Conservation (phyloP, 2,113 vertebrate genomes). For the Promerops cafer region DNA sequence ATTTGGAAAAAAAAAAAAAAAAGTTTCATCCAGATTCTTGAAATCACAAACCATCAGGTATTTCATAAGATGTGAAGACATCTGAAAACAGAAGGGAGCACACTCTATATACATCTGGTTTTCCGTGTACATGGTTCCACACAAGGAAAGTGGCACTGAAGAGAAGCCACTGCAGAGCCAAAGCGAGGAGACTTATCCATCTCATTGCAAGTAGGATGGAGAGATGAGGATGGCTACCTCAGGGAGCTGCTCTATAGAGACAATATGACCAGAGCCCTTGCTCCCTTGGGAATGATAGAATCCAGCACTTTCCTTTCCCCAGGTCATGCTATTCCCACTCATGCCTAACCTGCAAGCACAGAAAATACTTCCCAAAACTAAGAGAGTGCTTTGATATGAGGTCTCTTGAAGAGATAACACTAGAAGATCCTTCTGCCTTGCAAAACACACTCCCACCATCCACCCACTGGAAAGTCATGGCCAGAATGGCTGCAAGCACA, state of each 20-base stretch:
- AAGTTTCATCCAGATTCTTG: background rate
- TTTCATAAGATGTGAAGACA: background rate
- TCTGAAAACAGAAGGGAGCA: background rate
- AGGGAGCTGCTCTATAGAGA: background rate
- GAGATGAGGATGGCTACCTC: background rate
- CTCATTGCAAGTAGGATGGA: background rate
- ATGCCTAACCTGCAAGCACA: background rate
- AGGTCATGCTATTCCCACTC: background rate
- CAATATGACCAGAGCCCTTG: background rate
- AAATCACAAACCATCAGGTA: background rate
- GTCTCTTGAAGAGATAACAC: background rate
- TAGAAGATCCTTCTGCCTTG: background rate
- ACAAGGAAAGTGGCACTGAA: background rate
- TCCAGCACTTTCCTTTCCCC: background rate
- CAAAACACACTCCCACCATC: background rate
- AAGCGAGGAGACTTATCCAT: background rate
- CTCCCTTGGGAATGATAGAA: background rate
- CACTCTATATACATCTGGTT: fast-evolving
- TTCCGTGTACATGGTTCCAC: background rate
- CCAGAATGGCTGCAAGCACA: background rate
- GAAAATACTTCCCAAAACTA: background rate
- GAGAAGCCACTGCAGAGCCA: background rate
- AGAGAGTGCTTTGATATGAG: background rate
- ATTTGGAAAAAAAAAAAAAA: background rate
- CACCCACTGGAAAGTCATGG: background rate